phyloP scores from a whole-genome alignment of 1,140 invertebrate genomes.

The Tetramorium parvispinum region DNA sequence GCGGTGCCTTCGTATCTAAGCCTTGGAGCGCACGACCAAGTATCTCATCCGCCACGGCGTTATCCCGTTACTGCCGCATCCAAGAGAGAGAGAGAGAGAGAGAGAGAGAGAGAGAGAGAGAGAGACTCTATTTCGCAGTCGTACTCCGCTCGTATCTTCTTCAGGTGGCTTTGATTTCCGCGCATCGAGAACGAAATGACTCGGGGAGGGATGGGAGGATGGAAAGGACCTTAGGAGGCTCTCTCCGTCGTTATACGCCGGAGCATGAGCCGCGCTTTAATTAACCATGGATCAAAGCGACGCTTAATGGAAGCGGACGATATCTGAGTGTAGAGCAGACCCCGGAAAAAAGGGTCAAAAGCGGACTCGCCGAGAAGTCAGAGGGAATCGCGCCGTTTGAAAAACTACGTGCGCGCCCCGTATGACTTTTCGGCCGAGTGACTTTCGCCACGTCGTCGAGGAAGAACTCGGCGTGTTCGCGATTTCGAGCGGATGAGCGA shows the following conservation, averaged over 20 bases:
- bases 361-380: not conserved
- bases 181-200: not conserved
- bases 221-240: not conserved
- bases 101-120: too few species aligned
- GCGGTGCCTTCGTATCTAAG: not conserved
- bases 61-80: not conserved
- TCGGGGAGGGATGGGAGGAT: not conserved
- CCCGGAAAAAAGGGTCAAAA: conserved; percentile 59
- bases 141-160: conserved; percentile 12
- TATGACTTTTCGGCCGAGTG: conserved; percentile 37
- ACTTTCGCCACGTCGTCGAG: conserved; percentile 9
- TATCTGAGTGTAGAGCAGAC: conserved; percentile 34
- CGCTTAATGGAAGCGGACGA: conserved; percentile 71
- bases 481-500: not conserved
- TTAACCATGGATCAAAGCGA: conserved; percentile 73
- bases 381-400: conserved; percentile 48
- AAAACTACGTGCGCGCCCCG: not conserved
- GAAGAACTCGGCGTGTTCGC: not conserved
- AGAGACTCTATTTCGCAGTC: not conserved
- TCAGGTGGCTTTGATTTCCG: conserved; percentile 20
- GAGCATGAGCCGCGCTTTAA: conserved; percentile 66
- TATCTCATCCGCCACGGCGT: conserved; percentile 22
- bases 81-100: not conserved
- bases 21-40: not conserved
- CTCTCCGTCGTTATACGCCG: conserved; percentile 10